These are phyloP conservation scores for Chymomyza caudatula DNA, from an alignment of 2,888 invertebrate species.

Conservation along the genomic window DNA sequence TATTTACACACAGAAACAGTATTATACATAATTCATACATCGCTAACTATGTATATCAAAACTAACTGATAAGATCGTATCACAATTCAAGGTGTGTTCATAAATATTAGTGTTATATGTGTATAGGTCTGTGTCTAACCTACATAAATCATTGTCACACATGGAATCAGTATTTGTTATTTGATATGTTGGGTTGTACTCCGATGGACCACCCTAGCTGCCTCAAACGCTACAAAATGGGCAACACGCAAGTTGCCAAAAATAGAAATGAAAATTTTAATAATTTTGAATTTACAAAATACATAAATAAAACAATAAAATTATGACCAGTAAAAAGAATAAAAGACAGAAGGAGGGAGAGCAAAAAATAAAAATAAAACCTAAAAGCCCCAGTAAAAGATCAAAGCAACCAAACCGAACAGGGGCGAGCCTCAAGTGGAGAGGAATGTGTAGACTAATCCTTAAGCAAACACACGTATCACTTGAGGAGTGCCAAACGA, in stretches of 20 bases:
- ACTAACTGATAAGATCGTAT: background rate
- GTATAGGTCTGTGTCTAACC: background rate
- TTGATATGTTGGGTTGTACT: background rate
- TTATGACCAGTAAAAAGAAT: background rate
- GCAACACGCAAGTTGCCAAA: background rate
- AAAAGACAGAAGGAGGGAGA: background rate
- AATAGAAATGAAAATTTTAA: background rate
- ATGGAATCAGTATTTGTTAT: slow-evolving; percentile 40
- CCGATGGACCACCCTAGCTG: background rate
- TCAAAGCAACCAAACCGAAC: slow-evolving; percentile 39
- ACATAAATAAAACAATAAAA: background rate
- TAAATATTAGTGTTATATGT: background rate
- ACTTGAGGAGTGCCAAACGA: slow-evolving; percentile 28
- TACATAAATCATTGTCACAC: slow-evolving; percentile 61
- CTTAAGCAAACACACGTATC: slow-evolving; percentile 56
- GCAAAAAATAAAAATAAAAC: background rate
- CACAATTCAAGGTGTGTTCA: background rate
- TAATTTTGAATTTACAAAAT: background rate
- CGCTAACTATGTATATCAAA: background rate
- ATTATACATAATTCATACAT: background rate
- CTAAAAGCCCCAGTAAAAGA: slow-evolving; percentile 32
- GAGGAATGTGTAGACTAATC: slow-evolving; percentile 44
- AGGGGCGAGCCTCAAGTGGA: slow-evolving; percentile 47
- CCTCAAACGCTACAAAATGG: background rate
- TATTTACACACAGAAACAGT: background rate